These are phyloP conservation scores for Haliaeetus leucogaster DNA, from an alignment of 2,113 vertebrate genomes.

Conservation along the genomic window DNA sequence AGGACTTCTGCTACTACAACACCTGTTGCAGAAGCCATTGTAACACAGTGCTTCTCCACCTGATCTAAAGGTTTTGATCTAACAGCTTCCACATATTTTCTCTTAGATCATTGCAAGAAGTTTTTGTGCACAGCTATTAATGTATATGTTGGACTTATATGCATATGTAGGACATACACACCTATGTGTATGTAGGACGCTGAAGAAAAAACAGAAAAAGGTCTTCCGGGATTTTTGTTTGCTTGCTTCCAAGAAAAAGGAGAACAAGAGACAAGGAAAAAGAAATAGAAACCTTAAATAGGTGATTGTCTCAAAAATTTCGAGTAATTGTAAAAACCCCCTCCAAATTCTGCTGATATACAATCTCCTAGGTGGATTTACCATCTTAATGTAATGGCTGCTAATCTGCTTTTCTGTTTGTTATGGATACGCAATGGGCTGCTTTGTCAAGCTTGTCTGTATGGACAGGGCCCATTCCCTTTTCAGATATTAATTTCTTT, in stretches of 20 bases:
- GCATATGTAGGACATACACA: not conserved
- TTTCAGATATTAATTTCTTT: not conserved
- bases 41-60: not conserved
- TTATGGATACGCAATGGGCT: not conserved
- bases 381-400: not conserved
- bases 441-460: not conserved
- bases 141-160: not conserved
- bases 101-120: not conserved
- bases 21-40: not conserved
- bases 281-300: not conserved
- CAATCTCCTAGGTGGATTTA: not conserved
- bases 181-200: not conserved
- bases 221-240: not conserved
- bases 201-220: not conserved
- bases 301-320: not conserved
- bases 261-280: not conserved
- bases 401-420: not conserved
- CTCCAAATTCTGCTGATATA: not conserved
- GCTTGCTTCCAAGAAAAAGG: not conserved
- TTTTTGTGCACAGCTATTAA: not conserved
- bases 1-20: not conserved
- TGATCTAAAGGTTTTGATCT: not conserved
- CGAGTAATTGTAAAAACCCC: not conserved
- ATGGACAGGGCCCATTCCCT: not conserved
- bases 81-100: not conserved